These are phyloP conservation scores for Psococerastis gibbosa DNA, from an alignment of 2,888 invertebrate species.

Conservation along the genomic window DNA sequence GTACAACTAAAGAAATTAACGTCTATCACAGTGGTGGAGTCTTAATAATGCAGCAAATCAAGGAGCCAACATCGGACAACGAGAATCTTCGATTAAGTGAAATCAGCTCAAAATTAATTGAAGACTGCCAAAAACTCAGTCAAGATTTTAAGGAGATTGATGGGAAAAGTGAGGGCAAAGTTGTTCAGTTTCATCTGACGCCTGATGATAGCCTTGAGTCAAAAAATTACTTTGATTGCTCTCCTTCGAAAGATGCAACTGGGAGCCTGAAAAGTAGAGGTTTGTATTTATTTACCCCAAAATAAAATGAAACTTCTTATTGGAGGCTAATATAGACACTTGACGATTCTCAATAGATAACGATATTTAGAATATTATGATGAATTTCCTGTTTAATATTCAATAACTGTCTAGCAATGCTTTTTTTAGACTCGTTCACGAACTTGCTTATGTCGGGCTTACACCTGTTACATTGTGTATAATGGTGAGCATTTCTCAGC, in stretches of 20 bases:
- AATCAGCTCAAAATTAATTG: conserved; percentile 4
- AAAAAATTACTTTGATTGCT: no score
- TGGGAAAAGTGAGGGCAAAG: neutral
- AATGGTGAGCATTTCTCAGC: no score
- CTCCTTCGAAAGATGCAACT: neutral
- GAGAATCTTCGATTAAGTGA: neutral
- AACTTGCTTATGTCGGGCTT: no score
- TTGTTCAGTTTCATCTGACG: conserved; percentile 4
- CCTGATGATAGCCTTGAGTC: neutral
- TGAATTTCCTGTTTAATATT: no score
- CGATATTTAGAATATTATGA: no score
- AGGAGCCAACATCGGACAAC: neutral
- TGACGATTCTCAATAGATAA: no score
- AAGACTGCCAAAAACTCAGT: neutral
- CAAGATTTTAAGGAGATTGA: neutral
- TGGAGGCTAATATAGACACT: no score
- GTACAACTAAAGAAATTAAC: conserved; percentile 1
- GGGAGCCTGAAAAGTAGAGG: neutral
- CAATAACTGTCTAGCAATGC: no score
- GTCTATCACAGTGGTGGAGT: conserved; percentile 6
- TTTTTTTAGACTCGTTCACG: no score
- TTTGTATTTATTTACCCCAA: neutral
- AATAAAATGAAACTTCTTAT: no score
- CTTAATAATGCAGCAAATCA: conserved; percentile 2
- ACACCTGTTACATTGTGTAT: no score